These are phyloP conservation scores for Diabrotica virgifera DNA, from an alignment of 1,140 invertebrate genomes.

Conservation along the genomic window DNA sequence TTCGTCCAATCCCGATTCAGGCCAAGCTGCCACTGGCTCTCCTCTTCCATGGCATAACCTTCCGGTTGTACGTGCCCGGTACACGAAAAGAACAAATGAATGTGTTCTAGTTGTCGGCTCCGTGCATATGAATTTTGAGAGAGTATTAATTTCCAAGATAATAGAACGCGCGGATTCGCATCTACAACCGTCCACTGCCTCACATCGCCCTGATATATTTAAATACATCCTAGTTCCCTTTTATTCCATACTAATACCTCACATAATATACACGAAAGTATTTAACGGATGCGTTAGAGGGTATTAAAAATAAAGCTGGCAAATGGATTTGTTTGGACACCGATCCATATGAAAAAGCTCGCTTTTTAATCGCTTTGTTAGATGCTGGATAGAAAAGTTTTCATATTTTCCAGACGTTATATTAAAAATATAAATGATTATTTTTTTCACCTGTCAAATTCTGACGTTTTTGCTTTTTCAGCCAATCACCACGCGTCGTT, in stretches of 20 bases:
- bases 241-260: neutral
- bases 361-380: too few relatives aligned
- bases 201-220: conserved; percentile 9
- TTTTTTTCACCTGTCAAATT: too few relatives aligned
- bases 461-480: too few relatives aligned
- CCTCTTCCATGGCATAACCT: neutral
- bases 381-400: too few relatives aligned
- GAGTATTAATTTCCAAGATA: conserved; percentile 14
- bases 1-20: too few relatives aligned
- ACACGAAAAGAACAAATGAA: conserved; percentile 15
- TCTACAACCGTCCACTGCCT: conserved; percentile 4
- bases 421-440: too few relatives aligned
- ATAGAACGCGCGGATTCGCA: conserved; percentile 7
- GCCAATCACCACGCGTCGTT: too few relatives aligned
- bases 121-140: conserved; percentile 16
- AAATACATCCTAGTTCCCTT: neutral
- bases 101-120: conserved; percentile 4
- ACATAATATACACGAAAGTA: neutral
- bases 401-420: too few relatives aligned
- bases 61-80: conserved; percentile 9
- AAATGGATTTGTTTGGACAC: too few relatives aligned
- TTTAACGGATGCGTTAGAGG: neutral
- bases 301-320: too few relatives aligned
- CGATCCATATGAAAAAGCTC: too few relatives aligned
- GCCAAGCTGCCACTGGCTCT: too few relatives aligned